Conservation (phyloP, 2,888 invertebrate species). For the Himalopsyche japonica region DNA sequence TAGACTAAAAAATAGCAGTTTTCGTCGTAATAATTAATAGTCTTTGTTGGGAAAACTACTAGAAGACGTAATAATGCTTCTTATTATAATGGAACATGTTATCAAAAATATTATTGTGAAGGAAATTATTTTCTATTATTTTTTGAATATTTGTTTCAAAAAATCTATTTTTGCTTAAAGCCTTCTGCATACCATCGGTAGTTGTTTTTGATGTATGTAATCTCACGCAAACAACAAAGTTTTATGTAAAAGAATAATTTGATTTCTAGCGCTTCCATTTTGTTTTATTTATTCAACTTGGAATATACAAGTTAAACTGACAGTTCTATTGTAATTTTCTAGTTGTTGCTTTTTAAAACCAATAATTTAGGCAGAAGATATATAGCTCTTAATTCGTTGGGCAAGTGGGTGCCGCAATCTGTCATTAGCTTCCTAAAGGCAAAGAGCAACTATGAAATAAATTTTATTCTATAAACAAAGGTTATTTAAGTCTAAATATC, state of each 20-base stretch:
- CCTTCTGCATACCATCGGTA: no score
- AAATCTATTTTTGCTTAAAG: no score
- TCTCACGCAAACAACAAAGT: no score
- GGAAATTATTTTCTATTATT: no score
- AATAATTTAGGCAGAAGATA: not conserved
- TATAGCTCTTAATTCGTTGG: not conserved
- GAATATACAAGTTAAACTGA: not conserved
- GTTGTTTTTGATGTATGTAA: no score
- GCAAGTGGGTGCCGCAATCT: not conserved
- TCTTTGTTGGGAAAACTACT: no score
- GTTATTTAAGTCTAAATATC: not conserved
- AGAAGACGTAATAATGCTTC: no score
- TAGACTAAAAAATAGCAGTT: no score
- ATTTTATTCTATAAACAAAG: not conserved
- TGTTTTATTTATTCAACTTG: not conserved
- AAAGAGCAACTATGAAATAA: not conserved
- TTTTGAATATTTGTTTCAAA: no score
- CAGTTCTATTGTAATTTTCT: not conserved
- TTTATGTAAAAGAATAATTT: not conserved
- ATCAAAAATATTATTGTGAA: no score
- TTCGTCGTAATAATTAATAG: no score
- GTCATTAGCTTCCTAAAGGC: not conserved
- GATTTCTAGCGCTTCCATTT: not conserved
- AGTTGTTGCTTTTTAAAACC: not conserved
- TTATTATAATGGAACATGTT: no score